A percentile compares a stretch with the other conserved stretches of the same genome.
Conservation (phyloP, 2,888 invertebrate genomes). For the Cyaniris semiargus region DNA sequence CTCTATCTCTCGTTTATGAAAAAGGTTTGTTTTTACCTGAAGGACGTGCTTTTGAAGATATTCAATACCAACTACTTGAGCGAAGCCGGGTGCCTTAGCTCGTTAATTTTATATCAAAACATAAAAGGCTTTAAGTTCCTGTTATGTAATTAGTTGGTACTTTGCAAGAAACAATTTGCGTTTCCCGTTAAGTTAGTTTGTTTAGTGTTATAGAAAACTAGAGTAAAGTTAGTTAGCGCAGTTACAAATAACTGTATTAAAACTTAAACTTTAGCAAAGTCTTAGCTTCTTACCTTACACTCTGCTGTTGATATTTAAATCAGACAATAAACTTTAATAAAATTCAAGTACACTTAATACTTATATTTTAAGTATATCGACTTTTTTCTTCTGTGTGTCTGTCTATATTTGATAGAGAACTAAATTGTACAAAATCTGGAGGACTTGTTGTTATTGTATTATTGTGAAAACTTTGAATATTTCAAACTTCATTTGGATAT, state of each 20-base stretch:
- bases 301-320: not conserved
- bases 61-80: too few relatives aligned
- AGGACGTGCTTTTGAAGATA: too few relatives aligned
- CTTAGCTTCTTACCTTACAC: not conserved
- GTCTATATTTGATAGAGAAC: too few relatives aligned
- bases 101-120: not conserved
- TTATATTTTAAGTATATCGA: not conserved
- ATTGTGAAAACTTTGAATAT: too few relatives aligned
- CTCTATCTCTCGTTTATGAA: too few relatives aligned
- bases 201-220: conserved; percentile 1
- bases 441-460: too few relatives aligned
- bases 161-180: not conserved
- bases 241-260: conserved; percentile 1
- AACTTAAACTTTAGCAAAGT: not conserved
- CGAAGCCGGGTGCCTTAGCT: not conserved
- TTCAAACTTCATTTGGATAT: too few relatives aligned
- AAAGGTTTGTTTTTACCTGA: too few relatives aligned
- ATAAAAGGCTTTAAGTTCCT: not conserved
- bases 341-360: too few relatives aligned
- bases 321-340: not conserved
- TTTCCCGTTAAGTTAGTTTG: not conserved
- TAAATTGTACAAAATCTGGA: too few relatives aligned
- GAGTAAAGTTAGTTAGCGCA: not conserved
- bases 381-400: not conserved
- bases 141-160: not conserved